Evolutionary conservation across 92 coral and sea anemone species (phyloP).

Genomic region (Palythoa caribaeorum): DNA sequence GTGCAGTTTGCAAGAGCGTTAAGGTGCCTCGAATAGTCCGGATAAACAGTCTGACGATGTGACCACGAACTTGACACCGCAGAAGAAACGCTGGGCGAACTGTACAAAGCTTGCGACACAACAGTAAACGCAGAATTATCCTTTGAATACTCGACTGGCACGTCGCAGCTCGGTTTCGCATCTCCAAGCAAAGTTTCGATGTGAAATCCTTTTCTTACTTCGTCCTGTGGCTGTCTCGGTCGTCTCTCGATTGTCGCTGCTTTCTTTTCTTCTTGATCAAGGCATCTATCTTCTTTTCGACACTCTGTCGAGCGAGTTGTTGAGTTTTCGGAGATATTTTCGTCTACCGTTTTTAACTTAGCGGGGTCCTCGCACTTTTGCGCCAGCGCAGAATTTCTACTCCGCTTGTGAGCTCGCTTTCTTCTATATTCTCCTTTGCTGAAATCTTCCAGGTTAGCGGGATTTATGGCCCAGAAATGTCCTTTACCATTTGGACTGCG

Average conservation of each 20-base stretch:
- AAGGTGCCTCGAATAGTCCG: neutral
- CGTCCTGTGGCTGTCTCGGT: neutral
- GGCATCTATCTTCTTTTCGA: neutral
- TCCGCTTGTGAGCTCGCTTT: slow-evolving; percentile 59
- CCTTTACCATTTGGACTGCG: slow-evolving; percentile 73
- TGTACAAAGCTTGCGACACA: slow-evolving; percentile 5
- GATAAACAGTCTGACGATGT: neutral
- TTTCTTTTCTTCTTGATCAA: neutral
- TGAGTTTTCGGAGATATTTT: neutral
- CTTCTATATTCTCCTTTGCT: slow-evolving; percentile 66
- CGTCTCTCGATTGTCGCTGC: neutral
- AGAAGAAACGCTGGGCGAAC: neutral
- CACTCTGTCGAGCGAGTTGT: neutral
- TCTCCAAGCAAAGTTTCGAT: slow-evolving; percentile 40
- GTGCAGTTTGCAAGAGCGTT: slow-evolving; percentile 11
- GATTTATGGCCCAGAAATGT: slow-evolving; percentile 68
- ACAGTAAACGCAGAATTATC: slow-evolving; percentile 34
- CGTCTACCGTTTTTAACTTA: neutral
- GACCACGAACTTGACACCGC: neutral
- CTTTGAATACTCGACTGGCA: neutral
- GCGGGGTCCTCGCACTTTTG: slow-evolving; percentile 15
- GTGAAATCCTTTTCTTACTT: slow-evolving; percentile 33
- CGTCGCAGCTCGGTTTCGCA: slow-evolving; percentile 3
- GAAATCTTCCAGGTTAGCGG: slow-evolving; percentile 67
- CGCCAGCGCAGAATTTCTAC: slow-evolving; percentile 32